phyloP scores from a whole-genome alignment of 1,140 invertebrate genomes.

The Dinoponera quadriceps region DNA sequence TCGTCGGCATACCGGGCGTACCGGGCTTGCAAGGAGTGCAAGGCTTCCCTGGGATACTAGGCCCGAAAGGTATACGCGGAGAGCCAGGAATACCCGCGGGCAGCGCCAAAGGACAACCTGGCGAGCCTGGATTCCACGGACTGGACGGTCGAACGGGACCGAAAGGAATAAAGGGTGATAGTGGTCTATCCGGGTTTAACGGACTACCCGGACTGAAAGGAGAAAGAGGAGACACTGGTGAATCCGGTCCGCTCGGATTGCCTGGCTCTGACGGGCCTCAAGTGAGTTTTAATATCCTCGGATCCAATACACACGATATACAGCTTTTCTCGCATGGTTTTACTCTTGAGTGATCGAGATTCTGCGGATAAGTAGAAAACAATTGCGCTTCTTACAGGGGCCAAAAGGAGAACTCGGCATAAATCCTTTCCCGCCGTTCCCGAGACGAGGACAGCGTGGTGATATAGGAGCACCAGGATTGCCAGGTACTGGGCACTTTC shows the following conservation, averaged over 20 bases:
- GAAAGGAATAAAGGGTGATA: slow-evolving; percentile 81
- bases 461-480: slow-evolving; percentile 81
- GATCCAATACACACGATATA: background rate
- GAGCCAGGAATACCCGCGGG: slow-evolving; percentile 76
- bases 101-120: slow-evolving; percentile 85
- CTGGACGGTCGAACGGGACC: slow-evolving; percentile 81
- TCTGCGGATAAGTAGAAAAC: background rate
- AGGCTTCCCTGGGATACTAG: slow-evolving; percentile 85
- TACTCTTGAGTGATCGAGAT: slow-evolving; percentile 2
- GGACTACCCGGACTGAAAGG: slow-evolving; percentile 84
- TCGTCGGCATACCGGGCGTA: slow-evolving; percentile 82
- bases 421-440: slow-evolving; percentile 75
- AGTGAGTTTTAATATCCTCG: slow-evolving; percentile 67
- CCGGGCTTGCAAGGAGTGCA: slow-evolving; percentile 84
- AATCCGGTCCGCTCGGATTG: slow-evolving; percentile 84
- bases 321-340: background rate
- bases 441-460: slow-evolving; percentile 83
- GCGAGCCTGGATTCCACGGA: slow-evolving; percentile 82
- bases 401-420: slow-evolving; percentile 86
- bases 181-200: slow-evolving; percentile 69
- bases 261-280: slow-evolving; percentile 82
- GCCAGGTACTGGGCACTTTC: slow-evolving; percentile 70
- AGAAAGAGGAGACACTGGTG: slow-evolving; percentile 84
- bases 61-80: slow-evolving; percentile 85
- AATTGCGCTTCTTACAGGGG: slow-evolving; percentile 78